Evolutionary conservation across 2,797 vertebrate genomes (phyloP), one percentile per base, ranked within the genome.

Genomic region (Lagorchestes hirsutus): DNA sequence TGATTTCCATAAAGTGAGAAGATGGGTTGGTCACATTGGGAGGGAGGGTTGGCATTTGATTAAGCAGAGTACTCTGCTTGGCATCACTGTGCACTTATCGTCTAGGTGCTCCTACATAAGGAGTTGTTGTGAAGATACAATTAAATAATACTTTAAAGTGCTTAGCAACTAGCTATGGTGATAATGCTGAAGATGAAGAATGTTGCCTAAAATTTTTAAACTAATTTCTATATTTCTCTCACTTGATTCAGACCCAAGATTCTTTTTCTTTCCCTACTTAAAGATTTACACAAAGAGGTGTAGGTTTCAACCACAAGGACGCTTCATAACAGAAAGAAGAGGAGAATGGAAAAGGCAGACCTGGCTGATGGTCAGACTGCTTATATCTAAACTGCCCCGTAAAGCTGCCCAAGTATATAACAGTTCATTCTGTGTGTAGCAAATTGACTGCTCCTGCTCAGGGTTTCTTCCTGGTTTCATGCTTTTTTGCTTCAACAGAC

Each of bases 331-430:
- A 91, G 92, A 55, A 92, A 62, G 59, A 46, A 90, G 92, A 93
- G 57, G 95, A 90, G 90, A 93, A n/a, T 91, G 46, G 95, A 94
- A 82, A 93, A 59, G 50, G 92, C 34, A 22, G 54, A 94, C 74
- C 94, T 74, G 82, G 31, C 90, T 87, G 31, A 55, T 52, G 10
- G 94, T 93, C 54, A 27, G 24, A 74, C 91, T 94, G 91, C 94
- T 97, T 90, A 50, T 92, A 59, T 90, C 67, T 93, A 93, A 58
- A 91, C 55, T 91, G 94, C 54, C 87, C 95, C 96, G 22, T 94
- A 96, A 95, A 93, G 34, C 29, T 92, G 54, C 96, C 98, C 95
- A 93, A 92, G 91, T 55, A 13, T 93, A 93, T 92, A 96, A 96
- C 58, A 90, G 93, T 40, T 92, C 54, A 96, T 97, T 93, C 94